Base-by-base conservation (phyloP, 2,113 vertebrate species). In the Phalacrocorax pelagicus region DNA sequence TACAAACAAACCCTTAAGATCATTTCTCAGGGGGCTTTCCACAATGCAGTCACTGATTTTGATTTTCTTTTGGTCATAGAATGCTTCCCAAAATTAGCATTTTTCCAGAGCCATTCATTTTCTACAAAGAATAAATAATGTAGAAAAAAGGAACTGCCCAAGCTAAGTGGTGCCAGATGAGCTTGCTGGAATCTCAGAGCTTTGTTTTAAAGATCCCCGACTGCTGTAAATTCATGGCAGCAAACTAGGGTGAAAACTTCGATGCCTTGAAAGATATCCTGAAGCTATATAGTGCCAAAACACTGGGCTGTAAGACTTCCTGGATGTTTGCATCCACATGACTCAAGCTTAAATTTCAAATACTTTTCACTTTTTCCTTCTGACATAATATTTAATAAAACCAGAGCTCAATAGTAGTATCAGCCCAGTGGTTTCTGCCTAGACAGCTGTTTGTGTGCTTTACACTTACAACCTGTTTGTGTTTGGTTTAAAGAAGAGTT, bases 101-200 rank as follows among this genome's bases (percentile, higher is more conserved):
- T 97, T 96, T 95, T 95, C 75, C 87, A 93, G 81, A 96, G 83
- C 88, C 88, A 88, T 96, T 97, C 92, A 94, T 97, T 97, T 97
- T 88, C 96, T 89, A 83, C 85, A 89, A 96, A 97, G 95, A 95
- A 95, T 88, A 77, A 46, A 89, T 91, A 96, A 95, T 7, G 17
- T 18, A 89, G 90, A 75, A 92, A 92, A 92, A 86, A 69, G 59
- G 73, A 87, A 66, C 40, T 67, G 86, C 95, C 84, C 79, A 61
- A 90, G 46, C 66, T 96, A 97, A 97, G 92, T 34, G 49, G 82
- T 88, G 96, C 96, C 98, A 98, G 97, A 98, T 96, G 97, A 97
- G 81, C 66, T 79, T 91, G 72, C 81, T 95, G 88, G 71, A 97
- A 94, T 90, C 88, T 77, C 4, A 17, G 81, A 77, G 77, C 78